Percentiles rank a stretch among this genome's conserved stretches.
Conservation (phyloP, 2,888 invertebrate genomes). For the Ommatoiulus sabulosus region DNA sequence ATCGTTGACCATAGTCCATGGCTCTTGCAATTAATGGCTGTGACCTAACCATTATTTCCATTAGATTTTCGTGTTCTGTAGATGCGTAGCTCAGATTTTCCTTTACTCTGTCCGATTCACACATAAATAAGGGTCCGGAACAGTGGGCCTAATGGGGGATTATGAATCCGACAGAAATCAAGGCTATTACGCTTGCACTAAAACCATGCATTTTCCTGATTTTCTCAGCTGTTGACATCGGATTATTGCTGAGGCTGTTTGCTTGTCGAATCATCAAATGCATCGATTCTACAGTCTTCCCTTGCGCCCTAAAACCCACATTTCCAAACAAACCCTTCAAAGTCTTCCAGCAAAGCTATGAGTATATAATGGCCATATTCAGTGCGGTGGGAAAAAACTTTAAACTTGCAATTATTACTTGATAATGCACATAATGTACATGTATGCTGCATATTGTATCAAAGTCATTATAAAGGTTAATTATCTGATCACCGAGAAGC, state of each 20-base stretch:
- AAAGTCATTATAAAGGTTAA: too few species aligned
- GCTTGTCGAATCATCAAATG: too few species aligned
- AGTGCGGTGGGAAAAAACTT: too few species aligned
- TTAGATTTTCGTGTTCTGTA: neutral
- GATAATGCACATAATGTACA: too few species aligned
- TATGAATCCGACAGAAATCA: conserved; percentile 11
- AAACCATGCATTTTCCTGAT: neutral
- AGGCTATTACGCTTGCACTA: neutral
- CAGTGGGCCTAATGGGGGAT: neutral
- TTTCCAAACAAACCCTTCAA: neutral
- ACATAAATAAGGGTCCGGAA: neutral
- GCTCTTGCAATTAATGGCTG: neutral
- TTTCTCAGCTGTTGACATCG: neutral
- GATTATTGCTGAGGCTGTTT: neutral
- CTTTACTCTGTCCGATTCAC: neutral
- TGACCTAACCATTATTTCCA: neutral
- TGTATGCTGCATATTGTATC: too few species aligned
- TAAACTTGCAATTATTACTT: too few species aligned
- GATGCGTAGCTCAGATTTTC: neutral
- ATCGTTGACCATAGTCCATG: neutral
- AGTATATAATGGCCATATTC: too few species aligned
- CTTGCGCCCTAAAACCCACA: too few species aligned
- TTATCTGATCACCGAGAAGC: too few species aligned
- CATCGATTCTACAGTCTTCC: too few species aligned
- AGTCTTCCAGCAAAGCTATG: neutral